Evolutionary conservation across 2,797 vertebrate species (phyloP), one percentile per base, ranked within the genome.

Genomic region (Chloroceryle inda): DNA sequence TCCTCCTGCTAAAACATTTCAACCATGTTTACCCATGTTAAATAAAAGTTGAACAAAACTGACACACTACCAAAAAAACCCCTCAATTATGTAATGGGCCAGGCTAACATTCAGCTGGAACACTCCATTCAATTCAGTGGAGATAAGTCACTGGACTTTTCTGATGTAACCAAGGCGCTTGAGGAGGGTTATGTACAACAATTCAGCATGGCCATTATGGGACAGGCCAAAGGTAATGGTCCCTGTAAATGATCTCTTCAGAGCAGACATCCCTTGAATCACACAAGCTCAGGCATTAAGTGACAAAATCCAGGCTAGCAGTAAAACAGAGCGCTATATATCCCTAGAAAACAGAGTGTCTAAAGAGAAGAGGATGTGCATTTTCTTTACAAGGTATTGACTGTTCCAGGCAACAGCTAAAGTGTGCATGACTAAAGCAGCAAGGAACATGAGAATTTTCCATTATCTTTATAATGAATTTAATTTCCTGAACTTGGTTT

Each of bases 401-500:
- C 27, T 18, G 14, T 63, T 83, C 24, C 22, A 67, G 64, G 64
- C 64, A 92, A 58, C 55, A 94, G 45, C 76, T 88, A 69, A 59
- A 92, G 21, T 0, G 9, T 50, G 38, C 11, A 19, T 21, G 35
- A 24, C 47, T 66, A 69, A 19, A 44, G 31, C 55, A 85, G 71
- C 31, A 71, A 76, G 55, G n/a, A 94, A 91, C 89, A 91, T 29
- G 6, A 66, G 17, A 62, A 37, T 72, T 86, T 88, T 66, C 35
- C 67, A 15, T 85, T 92, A 63, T 67, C 49, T 78, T 72, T 38
- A 61, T 59, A 85, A 91, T 49, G 4, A 91, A 84, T 86, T 89
- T 89, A 38, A 92, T 94, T 92, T 95, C 91, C 95, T 86, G 49
- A 58, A 50, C 62, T 76, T 82, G 26, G 18, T 61, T 95, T 75